Evolutionary conservation across 1,140 invertebrate species (phyloP), one percentile per base, ranked within the genome.

Genomic region (Goniozus legneri): DNA sequence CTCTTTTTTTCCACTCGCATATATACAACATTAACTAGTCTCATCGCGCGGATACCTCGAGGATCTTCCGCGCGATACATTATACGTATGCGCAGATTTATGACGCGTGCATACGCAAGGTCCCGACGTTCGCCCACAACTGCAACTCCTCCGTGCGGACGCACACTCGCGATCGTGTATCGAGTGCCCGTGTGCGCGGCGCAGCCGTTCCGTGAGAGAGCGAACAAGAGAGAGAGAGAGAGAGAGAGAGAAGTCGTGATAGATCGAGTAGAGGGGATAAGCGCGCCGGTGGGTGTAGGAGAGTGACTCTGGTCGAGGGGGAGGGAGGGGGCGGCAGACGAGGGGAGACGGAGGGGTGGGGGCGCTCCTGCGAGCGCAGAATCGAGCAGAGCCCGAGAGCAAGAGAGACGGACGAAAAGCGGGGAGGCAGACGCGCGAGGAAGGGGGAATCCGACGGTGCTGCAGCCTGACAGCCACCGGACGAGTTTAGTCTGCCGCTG

Each of bases 391-490:
- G n/a, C n/a, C n/a, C n/a, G n/a, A n/a, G n/a, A n/a, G n/a, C n/a
- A n/a, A n/a, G n/a, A 41, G 39, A 34, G 37, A 49, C 33, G 52
- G 15, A 16, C 22, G n/a, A 59, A 47, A 33, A 37, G 14, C 13
- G 37, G 52, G 35, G 51, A 47, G 50, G 53, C 51, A 34, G 35
- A 16, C 18, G 47, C 34, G 44, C 45, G 46, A 13, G 32, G 44
- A n/a, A n/a, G n/a, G n/a, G n/a, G n/a, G n/a, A n/a, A n/a, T 44
- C 4, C 66, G 58, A 68, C 52, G 58, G 60, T 67, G 67, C 64
- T 73, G 69, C 69, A 49, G 62, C 60, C 67, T 65, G 67, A 65
- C 70, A 70, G 67, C 62, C 65, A 64, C 64, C 60, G 60, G 56
- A 63, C 55, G 59, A 64, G 58, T 64, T 70, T 66, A 70, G 68